Percentiles rank a stretch among this genome's conserved stretches.
These are phyloP conservation scores for Spisula solida DNA, from an alignment of 2,888 invertebrate species.

Conservation along the genomic window DNA sequence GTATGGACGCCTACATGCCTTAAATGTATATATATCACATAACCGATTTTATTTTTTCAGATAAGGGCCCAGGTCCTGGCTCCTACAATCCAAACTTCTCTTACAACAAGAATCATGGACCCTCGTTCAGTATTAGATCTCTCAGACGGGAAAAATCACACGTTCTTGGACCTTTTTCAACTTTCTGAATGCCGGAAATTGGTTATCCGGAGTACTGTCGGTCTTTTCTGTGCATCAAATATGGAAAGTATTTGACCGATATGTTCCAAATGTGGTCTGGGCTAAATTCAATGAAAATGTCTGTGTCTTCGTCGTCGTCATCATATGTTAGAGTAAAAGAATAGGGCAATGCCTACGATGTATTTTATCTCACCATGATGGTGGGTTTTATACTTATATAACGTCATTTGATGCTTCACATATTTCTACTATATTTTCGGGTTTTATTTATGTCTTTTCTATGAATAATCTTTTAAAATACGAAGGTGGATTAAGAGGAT, in stretches of 20 bases:
- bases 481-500: neutral
- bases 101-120: constrained; percentile 70
- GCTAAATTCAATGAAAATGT: neutral
- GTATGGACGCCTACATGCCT: too few species aligned
- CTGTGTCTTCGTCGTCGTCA: neutral
- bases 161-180: constrained; percentile 82
- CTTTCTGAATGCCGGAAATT: constrained; percentile 72
- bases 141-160: constrained; percentile 82
- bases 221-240: neutral
- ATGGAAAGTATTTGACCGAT: neutral
- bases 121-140: constrained; percentile 83
- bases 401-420: too few species aligned
- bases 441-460: too few species aligned
- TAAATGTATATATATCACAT: too few species aligned
- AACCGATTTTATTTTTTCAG: constrained; percentile 68
- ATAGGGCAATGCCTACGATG: neutral
- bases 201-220: neutral
- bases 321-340: neutral
- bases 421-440: too few species aligned
- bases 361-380: neutral
- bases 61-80: constrained; percentile 82
- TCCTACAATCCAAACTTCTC: constrained; percentile 77
- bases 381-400: neutral
- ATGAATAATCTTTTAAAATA: neutral
- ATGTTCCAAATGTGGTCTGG: neutral